Evolutionary conservation across 2,888 invertebrate species (phyloP), one percentile per base, ranked within the genome.

Genomic region (Congeria kusceri): DNA sequence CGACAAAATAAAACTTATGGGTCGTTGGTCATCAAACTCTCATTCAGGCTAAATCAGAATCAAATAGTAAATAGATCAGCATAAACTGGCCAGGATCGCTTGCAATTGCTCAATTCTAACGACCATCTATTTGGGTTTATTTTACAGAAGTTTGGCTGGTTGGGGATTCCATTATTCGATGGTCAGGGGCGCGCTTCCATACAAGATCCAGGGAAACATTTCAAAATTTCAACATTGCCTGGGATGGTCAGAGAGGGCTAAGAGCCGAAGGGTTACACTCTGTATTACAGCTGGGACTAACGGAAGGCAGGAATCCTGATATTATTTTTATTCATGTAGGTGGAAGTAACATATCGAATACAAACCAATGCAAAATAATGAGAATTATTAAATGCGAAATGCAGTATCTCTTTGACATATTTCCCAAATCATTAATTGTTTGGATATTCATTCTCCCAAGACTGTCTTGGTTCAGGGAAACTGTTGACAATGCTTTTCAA

Each of bases 131-230:
- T n/a, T 13, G 23, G 15, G 13, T 18, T 27, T 29, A 56, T 25
- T 18, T 71, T 71, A 27, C 71, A 77, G 71, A 76, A 0, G 25
- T 76, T 29, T 76, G 70, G 76, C 53, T 76, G 0, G 4, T 76
- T 23, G 76, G 70, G 1, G 70, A 76, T 32, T 76, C 76, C 0
- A 11, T 76, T 9, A 56, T 76, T 23, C 28, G 57, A 20, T 59
- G 65, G 76, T 32, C 76, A n/a, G 70, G 70, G 11, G 59, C 2
- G 3, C 61, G 53, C 23, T 66, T 39, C 11, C 18, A 20, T 0
- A 9, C n/a, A 23, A 2, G 28, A 0, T 32, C 7, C 0, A 46
- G 32, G 23, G 18, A 20, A 29, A 20, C 15, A 9, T 27, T 63
- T 3, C 20, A 15, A 18, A 3, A 58, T 59, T 1, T 28, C 4